Evolutionary conservation across 2,113 vertebrate species (phyloP).

Genomic region (Crotalus helleri): DNA sequence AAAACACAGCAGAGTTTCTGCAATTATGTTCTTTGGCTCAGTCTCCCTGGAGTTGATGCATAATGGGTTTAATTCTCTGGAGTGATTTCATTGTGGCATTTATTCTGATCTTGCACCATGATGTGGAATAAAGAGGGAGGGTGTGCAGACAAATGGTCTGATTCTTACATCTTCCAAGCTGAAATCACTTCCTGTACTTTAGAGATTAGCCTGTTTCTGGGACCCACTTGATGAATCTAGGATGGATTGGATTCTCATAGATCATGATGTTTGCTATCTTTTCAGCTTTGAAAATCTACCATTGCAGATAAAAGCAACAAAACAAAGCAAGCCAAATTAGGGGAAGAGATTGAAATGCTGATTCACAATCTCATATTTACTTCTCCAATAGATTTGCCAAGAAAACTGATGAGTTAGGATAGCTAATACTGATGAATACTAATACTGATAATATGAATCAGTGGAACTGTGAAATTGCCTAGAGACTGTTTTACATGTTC

Average conservation of each 20-base stretch:
- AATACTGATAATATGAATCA: background rate
- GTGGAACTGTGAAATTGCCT: background rate
- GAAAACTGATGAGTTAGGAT: background rate
- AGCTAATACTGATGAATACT: background rate
- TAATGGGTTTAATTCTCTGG: background rate
- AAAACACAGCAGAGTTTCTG: background rate
- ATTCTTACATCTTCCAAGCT: background rate
- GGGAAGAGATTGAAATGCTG: background rate
- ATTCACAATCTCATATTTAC: background rate
- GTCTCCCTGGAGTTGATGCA: background rate
- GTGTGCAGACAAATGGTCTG: background rate
- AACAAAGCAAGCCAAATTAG: background rate
- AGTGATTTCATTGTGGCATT: background rate
- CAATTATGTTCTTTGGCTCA: background rate
- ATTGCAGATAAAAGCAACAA: background rate
- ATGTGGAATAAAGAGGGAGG: background rate
- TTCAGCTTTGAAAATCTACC: background rate
- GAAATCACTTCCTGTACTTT: background rate
- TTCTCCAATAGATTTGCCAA: background rate
- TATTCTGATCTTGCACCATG: background rate
- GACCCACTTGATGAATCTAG: background rate
- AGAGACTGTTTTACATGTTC: background rate
- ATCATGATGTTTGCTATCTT: background rate
- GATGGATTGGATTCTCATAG: background rate
- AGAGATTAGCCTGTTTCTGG: background rate